Base-by-base conservation (phyloP, 1,140 invertebrate genomes). In the Heterodera carotae region DNA sequence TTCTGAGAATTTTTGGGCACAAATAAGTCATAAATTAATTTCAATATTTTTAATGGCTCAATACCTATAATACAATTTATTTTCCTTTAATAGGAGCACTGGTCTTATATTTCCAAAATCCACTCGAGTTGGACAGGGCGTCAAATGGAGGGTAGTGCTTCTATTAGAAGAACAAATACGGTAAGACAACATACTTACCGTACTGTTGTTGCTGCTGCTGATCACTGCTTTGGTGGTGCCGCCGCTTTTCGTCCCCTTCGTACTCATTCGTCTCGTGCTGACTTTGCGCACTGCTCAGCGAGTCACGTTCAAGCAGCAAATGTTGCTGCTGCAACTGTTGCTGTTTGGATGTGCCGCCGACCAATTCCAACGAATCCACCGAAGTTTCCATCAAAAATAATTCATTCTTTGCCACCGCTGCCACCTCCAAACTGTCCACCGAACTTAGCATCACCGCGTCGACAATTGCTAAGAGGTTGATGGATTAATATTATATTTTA, bases 341-440 rank as follows among this genome's bases (percentile, higher is more conserved):
- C 22, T 56, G 48, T 56, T 22, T 6, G 29, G 62, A 3, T 25
- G 34, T 53, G 18, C 18, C 27, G 2, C 15, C 15, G 0, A 36
- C 27, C 59, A 56, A 25, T 18, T 80, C 79, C 48, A 83, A 60
- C 34, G 80, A 81, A 25, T 81, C 80, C 7, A 80, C 64, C n/a
- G 34, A 56, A 34, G 82, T 83, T 31, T 81, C 80, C 67, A 84
- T 53, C 34, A 59, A 36, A 1, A 53, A 81, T 66, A 12, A 10
- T n/a, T 66, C 62, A 66, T 12, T 18, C 29, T 34, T 66, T 4
- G 29, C 5, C 62, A 34, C 18, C 59, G 86, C 84, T 4, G 29
- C 5, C 62, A 34, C 18, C 59, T 84, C 84, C 53, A 86, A 71
- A 31, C 77, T 80, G 71, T 84, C 84, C 25, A 75, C 83, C 64